These are phyloP conservation scores for Dicyema japonicum DNA, from an alignment of 1,140 invertebrate genomes.

Conservation along the genomic window DNA sequence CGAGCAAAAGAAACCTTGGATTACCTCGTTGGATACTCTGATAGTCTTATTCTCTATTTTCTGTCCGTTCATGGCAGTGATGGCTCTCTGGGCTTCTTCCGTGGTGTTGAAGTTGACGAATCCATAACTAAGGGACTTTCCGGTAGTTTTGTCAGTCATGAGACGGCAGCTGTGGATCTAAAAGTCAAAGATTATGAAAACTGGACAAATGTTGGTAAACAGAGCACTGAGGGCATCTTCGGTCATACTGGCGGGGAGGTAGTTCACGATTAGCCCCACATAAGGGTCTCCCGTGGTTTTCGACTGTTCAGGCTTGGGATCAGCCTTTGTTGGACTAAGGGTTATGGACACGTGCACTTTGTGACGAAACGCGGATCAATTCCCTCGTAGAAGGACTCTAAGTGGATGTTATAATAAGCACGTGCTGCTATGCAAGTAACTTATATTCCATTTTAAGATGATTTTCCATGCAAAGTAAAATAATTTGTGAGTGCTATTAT, in stretches of 20 bases:
- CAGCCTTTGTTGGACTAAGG: no score
- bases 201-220: constrained; percentile 68
- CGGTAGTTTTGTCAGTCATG: constrained; percentile 36
- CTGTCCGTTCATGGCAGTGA: constrained; percentile 64
- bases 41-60: constrained; percentile 24
- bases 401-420: no score
- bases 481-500: no score
- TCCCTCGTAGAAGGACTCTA: no score
- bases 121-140: constrained; percentile 76
- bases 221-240: constrained; percentile 74
- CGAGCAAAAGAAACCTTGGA: constrained; percentile 3
- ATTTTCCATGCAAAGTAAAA: no score
- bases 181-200: no score
- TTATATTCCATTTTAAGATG: no score
- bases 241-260: constrained; percentile 81
- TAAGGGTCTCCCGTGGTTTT: no score
- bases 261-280: constrained; percentile 90
- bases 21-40: constrained; percentile 2
- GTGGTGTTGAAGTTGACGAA: constrained; percentile 77
- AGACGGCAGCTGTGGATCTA: constrained; percentile 85
- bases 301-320: no score
- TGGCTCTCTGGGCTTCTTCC: constrained; percentile 75
- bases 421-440: no score
- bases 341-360: no score
- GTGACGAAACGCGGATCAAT: no score